Conservation (phyloP, 2,888 invertebrate genomes). For the Phania funesta region DNA sequence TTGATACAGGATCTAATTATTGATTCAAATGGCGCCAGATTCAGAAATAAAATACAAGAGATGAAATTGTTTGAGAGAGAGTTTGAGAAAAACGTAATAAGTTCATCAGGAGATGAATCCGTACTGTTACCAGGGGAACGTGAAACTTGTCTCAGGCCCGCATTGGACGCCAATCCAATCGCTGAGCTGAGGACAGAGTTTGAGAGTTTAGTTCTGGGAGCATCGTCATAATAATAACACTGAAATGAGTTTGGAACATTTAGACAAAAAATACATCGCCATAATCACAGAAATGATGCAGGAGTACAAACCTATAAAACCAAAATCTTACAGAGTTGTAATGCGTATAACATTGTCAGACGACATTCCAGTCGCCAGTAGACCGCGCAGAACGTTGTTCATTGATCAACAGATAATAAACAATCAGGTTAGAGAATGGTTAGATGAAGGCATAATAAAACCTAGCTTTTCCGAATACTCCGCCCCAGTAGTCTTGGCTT, state of each 20-base stretch:
- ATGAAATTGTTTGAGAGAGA: neutral
- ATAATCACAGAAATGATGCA: neutral
- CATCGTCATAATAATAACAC: neutral
- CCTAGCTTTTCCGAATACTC: neutral
- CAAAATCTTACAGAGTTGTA: neutral
- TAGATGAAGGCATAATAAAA: neutral
- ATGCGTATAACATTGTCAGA: neutral
- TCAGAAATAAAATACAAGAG: neutral
- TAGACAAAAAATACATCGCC: neutral
- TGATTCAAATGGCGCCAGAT: neutral
- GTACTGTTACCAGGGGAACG: neutral
- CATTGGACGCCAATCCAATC: neutral
- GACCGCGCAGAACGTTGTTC: neutral
- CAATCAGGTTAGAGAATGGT: neutral
- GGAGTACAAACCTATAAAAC: neutral
- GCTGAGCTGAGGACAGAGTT: neutral
- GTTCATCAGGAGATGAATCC: neutral
- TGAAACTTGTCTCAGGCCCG: neutral
- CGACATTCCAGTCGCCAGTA: neutral
- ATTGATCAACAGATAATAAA: neutral
- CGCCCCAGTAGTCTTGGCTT: neutral
- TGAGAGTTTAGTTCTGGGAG: neutral
- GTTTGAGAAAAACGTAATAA: neutral
- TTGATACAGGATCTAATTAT: conserved; percentile 37
- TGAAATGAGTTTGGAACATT: neutral